A percentile compares a stretch with the other conserved stretches of the same genome.
These are phyloP conservation scores for Bos indicus DNA, from an alignment of 2,113 vertebrate species.

Conservation along the genomic window DNA sequence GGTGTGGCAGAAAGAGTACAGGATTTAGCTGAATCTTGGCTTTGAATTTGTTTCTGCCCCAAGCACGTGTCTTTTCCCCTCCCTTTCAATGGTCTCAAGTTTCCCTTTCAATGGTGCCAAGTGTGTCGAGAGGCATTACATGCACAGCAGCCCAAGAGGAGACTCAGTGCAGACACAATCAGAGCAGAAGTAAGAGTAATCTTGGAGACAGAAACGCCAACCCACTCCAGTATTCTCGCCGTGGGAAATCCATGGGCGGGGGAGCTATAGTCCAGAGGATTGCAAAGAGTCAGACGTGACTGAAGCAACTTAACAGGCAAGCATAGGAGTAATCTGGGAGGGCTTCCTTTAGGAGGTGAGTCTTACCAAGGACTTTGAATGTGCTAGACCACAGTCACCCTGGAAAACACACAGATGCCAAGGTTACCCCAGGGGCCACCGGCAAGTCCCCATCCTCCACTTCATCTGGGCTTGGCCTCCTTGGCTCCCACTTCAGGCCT, in stretches of 20 bases:
- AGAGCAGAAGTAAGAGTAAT: background rate
- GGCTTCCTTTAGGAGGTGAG: background rate
- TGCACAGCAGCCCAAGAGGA: background rate
- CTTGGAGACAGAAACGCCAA: background rate
- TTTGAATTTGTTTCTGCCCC: background rate
- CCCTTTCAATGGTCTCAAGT: background rate
- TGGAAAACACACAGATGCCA: background rate
- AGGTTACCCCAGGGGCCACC: background rate
- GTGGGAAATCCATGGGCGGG: background rate
- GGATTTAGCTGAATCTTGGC: background rate
- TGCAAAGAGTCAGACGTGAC: background rate
- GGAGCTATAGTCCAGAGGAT: background rate
- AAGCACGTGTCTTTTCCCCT: background rate
- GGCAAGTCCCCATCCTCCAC: background rate
- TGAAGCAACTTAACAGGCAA: background rate
- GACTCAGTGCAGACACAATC: background rate
- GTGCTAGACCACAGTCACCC: background rate
- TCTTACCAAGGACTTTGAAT: background rate
- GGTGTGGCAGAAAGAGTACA: background rate
- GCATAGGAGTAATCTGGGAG: background rate
- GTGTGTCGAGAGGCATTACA: background rate
- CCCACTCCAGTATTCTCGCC: background rate
- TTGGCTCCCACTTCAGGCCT: slow-evolving; percentile 57
- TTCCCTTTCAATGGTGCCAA: background rate
- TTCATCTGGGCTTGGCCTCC: slow-evolving; percentile 77